phyloP scores from a whole-genome alignment of 2,888 invertebrate species.

The Volucella inanis region DNA sequence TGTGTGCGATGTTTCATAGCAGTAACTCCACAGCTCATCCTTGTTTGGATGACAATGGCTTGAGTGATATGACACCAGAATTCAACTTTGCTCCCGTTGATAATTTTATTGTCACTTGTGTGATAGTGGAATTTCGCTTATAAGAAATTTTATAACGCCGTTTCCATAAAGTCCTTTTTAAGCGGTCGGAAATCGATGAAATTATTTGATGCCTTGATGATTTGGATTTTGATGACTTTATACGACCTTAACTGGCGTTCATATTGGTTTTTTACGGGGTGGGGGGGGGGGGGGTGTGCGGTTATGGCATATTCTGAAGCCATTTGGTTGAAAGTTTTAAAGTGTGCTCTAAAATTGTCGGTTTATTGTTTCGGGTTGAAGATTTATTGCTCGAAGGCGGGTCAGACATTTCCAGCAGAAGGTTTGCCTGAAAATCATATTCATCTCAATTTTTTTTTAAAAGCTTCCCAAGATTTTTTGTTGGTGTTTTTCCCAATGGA shows the following conservation, averaged over 20 bases:
- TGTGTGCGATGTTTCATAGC: background rate
- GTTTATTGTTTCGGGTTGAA: no score
- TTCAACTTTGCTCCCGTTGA: conserved; percentile 1
- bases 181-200: conserved; percentile 33
- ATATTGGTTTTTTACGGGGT: background rate
- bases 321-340: background rate
- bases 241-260: background rate
- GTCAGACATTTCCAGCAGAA: no score
- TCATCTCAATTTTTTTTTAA: background rate
- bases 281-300: no score
- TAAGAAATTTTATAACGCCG: conserved; percentile 37
- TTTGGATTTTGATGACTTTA: conserved; percentile 42
- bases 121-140: conserved; percentile 9
- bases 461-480: background rate
- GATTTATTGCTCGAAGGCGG: no score
- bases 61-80: conserved; percentile 43
- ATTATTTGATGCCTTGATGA: conserved; percentile 36
- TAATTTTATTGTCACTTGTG: conserved; percentile 46
- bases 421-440: no score
- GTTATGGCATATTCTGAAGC: background rate
- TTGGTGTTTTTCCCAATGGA: conserved; percentile 1
- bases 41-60: conserved; percentile 33
- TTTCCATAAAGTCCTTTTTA: conserved; percentile 1
- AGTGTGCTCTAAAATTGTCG: no score
- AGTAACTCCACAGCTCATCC: background rate